A percentile compares a stretch with the other conserved stretches of the same genome.
Evolutionary conservation across 2,113 vertebrate genomes (phyloP).

Genomic region (Tenrec ecaudatus): DNA sequence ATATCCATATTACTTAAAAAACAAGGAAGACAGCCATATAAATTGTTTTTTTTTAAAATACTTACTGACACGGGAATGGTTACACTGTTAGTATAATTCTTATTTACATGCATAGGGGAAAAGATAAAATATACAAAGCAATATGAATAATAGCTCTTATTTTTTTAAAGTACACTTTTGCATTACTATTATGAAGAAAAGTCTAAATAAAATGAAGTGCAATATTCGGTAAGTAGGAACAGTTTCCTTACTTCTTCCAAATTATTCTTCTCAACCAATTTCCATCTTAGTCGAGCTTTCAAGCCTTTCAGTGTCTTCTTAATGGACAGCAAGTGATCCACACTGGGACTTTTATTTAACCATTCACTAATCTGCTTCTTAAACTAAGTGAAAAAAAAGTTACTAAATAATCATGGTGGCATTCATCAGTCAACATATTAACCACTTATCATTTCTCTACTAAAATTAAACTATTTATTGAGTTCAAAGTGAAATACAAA

Average conservation of each 20-base stretch:
- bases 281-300: slow-evolving; percentile 88
- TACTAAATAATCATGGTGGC: slow-evolving; percentile 49
- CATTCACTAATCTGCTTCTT: slow-evolving; percentile 85
- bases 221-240: slow-evolving; percentile 42
- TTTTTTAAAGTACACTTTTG: slow-evolving; percentile 29
- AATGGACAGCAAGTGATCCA: slow-evolving; percentile 84
- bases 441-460: slow-evolving; percentile 47
- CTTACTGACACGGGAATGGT: slow-evolving; percentile 7
- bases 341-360: slow-evolving; percentile 82
- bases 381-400: slow-evolving; percentile 83
- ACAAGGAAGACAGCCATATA: not conserved
- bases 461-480: slow-evolving; percentile 43
- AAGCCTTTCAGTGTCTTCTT: slow-evolving; percentile 88
- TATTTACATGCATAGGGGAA: not conserved
- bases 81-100: slow-evolving; percentile 29
- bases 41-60: slow-evolving; percentile 45
- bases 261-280: slow-evolving; percentile 87
- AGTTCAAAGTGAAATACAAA: slow-evolving; percentile 45
- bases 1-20: slow-evolving; percentile 42
- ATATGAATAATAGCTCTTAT: not conserved
- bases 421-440: not conserved
- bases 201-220: slow-evolving; percentile 14
- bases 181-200: slow-evolving; percentile 35
- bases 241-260: slow-evolving; percentile 86
- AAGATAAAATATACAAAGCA: slow-evolving; percentile 42